Percentiles rank a stretch among this genome's conserved stretches.
Conservation (phyloP, 2,113 vertebrate genomes). For the Pontoporia blainvillei region DNA sequence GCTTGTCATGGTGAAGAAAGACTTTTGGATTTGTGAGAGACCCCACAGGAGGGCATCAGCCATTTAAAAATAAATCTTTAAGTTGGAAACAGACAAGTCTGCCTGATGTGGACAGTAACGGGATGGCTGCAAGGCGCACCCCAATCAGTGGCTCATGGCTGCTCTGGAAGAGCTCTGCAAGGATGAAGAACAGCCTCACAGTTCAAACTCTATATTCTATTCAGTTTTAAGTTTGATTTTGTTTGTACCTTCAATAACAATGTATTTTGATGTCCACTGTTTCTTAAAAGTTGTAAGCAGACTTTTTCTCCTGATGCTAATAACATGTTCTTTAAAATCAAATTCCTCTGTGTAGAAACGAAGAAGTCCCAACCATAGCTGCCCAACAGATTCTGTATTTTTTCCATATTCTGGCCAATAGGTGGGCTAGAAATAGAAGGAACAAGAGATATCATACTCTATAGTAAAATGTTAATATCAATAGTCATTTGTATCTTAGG, state of each 20-base stretch:
- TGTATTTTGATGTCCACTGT: conserved; percentile 97
- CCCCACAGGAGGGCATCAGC: not conserved
- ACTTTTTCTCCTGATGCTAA: conserved; percentile 90
- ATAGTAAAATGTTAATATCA: not conserved
- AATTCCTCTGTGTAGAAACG: conserved; percentile 96
- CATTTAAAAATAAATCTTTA: not conserved
- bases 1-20: not conserved
- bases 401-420: conserved; percentile 87
- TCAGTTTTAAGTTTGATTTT: not conserved
- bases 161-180: not conserved
- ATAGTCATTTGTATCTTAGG: not conserved
- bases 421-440: conserved; percentile 78
- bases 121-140: not conserved
- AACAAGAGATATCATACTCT: conserved; percentile 28
- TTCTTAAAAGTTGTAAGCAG: conserved; percentile 97
- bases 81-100: not conserved
- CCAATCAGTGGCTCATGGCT: rapidly evolving
- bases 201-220: not conserved
- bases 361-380: conserved; percentile 94
- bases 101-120: not conserved
- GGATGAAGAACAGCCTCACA: not conserved
- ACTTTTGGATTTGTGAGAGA: not conserved
- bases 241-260: conserved; percentile 93
- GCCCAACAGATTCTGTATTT: conserved; percentile 92
- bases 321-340: conserved; percentile 95